Base-by-base conservation (phyloP, 2,888 invertebrate species). In the Drosophila pegasa region DNA sequence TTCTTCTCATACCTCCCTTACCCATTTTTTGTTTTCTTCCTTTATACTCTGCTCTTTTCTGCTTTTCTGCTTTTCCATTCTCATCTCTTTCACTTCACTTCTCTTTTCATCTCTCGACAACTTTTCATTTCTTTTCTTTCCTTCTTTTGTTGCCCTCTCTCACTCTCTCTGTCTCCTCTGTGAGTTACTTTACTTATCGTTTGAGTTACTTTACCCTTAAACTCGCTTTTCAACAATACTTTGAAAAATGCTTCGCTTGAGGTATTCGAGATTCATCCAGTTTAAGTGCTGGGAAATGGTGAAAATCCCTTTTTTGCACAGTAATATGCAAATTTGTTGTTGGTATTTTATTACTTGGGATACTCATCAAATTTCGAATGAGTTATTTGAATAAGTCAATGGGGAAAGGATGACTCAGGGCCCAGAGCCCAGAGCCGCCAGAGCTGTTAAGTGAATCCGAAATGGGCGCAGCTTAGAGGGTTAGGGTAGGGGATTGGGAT, bases 331-430 rank as follows among this genome's bases (percentile, higher is more conserved):
- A 78, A 75, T 75, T 45, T 33, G 0, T 5, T 48, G 48, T 69
- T 58, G 50, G 56, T 43, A 69, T 68, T 82, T 79, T 81, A 75
- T 78, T 64, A 57, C 70, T 75, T 54, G 61, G 64, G 61, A 14
- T 43, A 60, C 59, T 76, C 84, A 68, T 88, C 74, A 80, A 74
- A 87, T 87, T 71, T 64, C 52, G 67, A 88, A 83, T 83, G 81
- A 75, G 71, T 88, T 87, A 78, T 78, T 72, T 71, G 80, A 77
- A 87, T 74, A 87, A 84, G 83, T 87, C 83, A 83, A 80, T 71
- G 72, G 71, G 60, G 33, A 62, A 43, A 47, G 64, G 64, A 50
- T 61, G 61, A 38, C 43, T 33, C 27, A 47, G 18, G 16, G 48
- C 33, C 35, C 37, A 29, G 27, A 5, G 37, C 16, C 3, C 31